A percentile compares a stretch with the other conserved stretches of the same genome.
Conservation (phyloP, 2,888 invertebrate species). For the Hetaerina titia region DNA sequence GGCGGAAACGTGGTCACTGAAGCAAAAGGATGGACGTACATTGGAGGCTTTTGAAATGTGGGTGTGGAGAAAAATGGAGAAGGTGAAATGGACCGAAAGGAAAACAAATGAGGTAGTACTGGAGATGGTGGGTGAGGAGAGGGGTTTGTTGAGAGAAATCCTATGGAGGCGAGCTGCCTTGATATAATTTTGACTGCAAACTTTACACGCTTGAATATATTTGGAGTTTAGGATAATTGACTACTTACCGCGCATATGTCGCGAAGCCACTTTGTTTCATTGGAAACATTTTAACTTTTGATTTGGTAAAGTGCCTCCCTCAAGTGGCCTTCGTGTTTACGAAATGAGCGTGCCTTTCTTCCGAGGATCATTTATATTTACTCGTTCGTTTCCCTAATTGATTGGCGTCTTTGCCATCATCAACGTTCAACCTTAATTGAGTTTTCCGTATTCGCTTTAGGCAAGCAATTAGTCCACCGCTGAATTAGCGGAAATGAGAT, state of each 20-base stretch:
- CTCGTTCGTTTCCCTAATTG: not conserved
- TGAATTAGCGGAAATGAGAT: constrained; percentile 1
- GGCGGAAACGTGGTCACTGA: no score
- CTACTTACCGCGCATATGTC: not conserved
- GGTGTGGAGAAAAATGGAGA: no score
- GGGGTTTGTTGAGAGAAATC: no score
- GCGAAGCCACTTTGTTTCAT: not conserved
- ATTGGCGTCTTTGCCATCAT: not conserved
- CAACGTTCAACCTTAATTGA: not conserved
- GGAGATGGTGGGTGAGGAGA: no score
- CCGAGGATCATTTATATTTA: not conserved
- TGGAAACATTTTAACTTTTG: not conserved
- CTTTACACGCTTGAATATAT: not conserved
- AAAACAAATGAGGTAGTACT: no score
- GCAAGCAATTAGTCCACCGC: constrained; percentile 9
- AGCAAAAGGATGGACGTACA: no score
- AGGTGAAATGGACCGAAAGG: no score
- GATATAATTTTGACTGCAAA: not conserved
- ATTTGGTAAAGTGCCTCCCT: not conserved
- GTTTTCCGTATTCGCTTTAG: not conserved
- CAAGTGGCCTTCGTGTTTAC: not conserved
- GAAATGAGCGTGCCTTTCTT: not conserved
- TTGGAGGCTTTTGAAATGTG: no score
- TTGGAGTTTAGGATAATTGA: not conserved
- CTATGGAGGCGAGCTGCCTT: no score